Evolutionary conservation across 2,113 vertebrate genomes (phyloP).

Genomic region (Atractosteus spatula): DNA sequence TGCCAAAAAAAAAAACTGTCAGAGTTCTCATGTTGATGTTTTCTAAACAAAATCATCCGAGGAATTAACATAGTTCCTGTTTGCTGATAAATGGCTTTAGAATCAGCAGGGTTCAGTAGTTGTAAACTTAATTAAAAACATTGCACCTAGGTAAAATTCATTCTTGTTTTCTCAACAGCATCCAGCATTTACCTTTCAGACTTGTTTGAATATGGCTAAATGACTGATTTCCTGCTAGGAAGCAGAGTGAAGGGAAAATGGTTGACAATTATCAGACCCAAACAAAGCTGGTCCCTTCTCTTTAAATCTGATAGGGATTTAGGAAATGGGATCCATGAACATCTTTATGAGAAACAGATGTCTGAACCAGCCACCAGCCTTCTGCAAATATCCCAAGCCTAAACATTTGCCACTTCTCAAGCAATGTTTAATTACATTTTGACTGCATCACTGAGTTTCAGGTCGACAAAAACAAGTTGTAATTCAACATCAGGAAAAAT

Average conservation of each 20-base stretch:
- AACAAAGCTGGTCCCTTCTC: conserved; percentile 57
- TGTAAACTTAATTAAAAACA: conserved; percentile 40
- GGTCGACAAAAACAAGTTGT: too few species aligned
- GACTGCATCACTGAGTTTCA: too few species aligned
- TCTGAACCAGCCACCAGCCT: conserved; percentile 43
- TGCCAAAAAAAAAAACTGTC: too few species aligned
- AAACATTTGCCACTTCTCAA: conserved; percentile 1
- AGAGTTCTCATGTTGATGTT: too few species aligned
- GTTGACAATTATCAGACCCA: conserved; percentile 53
- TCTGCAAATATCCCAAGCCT: conserved; percentile 35
- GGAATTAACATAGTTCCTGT: conserved; percentile 26
- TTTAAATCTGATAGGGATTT: conserved; percentile 49
- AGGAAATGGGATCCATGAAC: conserved; percentile 52
- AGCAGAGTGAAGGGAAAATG: conserved; percentile 47
- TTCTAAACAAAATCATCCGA: conserved; percentile 28
- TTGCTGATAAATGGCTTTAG: conserved; percentile 18
- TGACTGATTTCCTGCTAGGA: conserved; percentile 44
- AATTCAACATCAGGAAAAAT: too few species aligned
- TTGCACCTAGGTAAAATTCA: conserved; percentile 7
- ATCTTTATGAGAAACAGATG: conserved; percentile 65
- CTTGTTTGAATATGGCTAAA: conserved; percentile 37
- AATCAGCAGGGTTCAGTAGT: conserved; percentile 11
- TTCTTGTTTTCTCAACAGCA: conserved; percentile 6
- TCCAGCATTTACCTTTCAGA: conserved; percentile 18
- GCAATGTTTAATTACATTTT: too few species aligned